Percentiles rank a stretch among this genome's conserved stretches.
phyloP scores from a whole-genome alignment of 2,888 invertebrate genomes.

The Cancer borealis region DNA sequence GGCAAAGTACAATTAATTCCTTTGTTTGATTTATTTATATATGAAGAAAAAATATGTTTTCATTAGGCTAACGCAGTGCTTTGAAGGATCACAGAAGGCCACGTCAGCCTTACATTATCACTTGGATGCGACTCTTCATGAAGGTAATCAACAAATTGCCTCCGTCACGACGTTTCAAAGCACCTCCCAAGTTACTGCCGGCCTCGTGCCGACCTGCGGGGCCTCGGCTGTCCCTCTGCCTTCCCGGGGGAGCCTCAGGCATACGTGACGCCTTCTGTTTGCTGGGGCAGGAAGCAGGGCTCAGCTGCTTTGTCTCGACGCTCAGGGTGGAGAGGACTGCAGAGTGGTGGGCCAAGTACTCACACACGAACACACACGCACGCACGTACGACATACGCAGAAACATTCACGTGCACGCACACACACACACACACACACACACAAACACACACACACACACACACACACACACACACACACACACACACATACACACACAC shows the following conservation, averaged over 20 bases:
- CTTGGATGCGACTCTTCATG: not conserved
- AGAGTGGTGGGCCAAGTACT: not conserved
- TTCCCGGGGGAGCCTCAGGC: not conserved
- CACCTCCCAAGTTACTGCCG: not conserved
- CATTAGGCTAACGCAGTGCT: not conserved
- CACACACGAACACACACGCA: not conserved
- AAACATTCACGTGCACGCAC: not conserved
- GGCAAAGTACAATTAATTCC: too few relatives aligned
- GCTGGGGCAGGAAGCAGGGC: not conserved
- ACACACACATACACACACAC: too few relatives aligned
- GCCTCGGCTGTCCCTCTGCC: not conserved
- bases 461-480: too few relatives aligned
- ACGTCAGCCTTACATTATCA: not conserved
- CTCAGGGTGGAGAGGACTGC: not conserved
- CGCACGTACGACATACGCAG: not conserved
- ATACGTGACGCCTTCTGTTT: slow-evolving; percentile 1
- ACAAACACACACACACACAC: not conserved
- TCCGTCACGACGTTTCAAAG: not conserved
- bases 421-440: slow-evolving; percentile 12
- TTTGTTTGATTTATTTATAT: not conserved
- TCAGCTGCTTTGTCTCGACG: not conserved
- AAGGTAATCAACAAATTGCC: slow-evolving; percentile 20
- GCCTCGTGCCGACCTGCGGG: not conserved
- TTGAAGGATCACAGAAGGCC: not conserved
- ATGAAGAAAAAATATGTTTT: not conserved